phyloP scores from a whole-genome alignment of 2,888 invertebrate genomes.

The Panzeria rudis region DNA sequence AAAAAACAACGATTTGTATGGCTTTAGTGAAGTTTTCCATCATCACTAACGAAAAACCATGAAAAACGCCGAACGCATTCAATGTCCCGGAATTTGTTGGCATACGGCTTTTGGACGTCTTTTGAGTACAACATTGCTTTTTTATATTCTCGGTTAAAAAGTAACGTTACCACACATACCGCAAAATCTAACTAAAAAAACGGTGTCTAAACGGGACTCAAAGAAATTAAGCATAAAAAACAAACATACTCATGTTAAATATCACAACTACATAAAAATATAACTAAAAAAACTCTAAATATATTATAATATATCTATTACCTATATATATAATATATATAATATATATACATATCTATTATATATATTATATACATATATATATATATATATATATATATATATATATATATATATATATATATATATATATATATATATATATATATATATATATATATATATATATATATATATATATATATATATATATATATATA shows the following conservation, averaged over 20 bases:
- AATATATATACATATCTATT: constrained; percentile 53
- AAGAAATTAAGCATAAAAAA: constrained; percentile 49
- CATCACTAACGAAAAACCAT: constrained; percentile 73
- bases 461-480: constrained; percentile 64
- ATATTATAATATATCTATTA: constrained; percentile 71
- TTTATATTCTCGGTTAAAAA: constrained; percentile 81
- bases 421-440: constrained; percentile 55
- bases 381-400: constrained; percentile 70
- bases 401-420: constrained; percentile 55
- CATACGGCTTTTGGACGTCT: constrained; percentile 83
- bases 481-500: constrained; percentile 59
- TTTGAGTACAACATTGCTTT: constrained; percentile 82
- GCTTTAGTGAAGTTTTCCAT: constrained; percentile 71
- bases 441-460: constrained; percentile 66
- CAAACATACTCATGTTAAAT: constrained; percentile 63
- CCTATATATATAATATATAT: constrained; percentile 54
- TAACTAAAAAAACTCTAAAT: constrained; percentile 57
- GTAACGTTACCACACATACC: constrained; percentile 72
- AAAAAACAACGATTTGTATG: constrained; percentile 58
- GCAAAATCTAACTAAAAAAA: constrained; percentile 67
- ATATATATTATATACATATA: constrained; percentile 66
- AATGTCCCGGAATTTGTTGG: constrained; percentile 82
- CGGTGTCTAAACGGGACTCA: constrained; percentile 68
- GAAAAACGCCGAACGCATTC: constrained; percentile 82
- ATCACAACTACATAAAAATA: constrained; percentile 54